Conservation (phyloP, 2,797 vertebrate genomes). For the Siniperca undulata region DNA sequence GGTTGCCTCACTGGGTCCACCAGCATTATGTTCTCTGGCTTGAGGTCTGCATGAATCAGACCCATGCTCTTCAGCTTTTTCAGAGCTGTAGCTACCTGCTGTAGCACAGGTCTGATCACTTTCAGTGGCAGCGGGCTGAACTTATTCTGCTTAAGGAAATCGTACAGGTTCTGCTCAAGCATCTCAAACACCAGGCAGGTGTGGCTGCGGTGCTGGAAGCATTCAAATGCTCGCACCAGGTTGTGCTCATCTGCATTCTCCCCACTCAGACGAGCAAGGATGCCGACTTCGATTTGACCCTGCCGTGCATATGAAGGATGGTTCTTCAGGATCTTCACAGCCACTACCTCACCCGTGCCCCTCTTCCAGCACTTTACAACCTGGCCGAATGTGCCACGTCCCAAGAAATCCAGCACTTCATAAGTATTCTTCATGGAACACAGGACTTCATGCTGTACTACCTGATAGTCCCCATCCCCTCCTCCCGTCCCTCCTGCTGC, state of each 20-base stretch:
- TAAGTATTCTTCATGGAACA: constrained; percentile 99
- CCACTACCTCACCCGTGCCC: constrained; percentile 96
- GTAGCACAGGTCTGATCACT: constrained; percentile 97
- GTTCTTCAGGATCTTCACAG: constrained; percentile 98
- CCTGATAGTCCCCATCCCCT: constrained; percentile 97
- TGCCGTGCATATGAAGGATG: constrained; percentile 98
- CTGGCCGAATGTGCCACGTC: constrained; percentile 98
- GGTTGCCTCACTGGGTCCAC: constrained; percentile 98
- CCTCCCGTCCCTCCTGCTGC: constrained; percentile 83
- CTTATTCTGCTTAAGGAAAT: constrained; percentile 99
- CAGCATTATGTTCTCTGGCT: constrained; percentile 99
- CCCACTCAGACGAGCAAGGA: constrained; percentile 95
- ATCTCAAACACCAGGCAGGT: constrained; percentile 99
- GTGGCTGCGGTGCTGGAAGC: constrained; percentile 98
- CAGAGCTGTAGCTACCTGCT: constrained; percentile 98
- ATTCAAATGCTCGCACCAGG: constrained; percentile 97
- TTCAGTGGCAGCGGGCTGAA: constrained; percentile 98
- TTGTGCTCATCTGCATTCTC: constrained; percentile 99
- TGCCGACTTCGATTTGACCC: constrained; percentile 99
- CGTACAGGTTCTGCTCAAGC: constrained; percentile 99
- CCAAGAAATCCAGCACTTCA: constrained; percentile 98
- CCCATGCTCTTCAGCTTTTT: constrained; percentile 98
- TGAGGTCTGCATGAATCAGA: constrained; percentile 99
- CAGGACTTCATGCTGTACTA: constrained; percentile 97
- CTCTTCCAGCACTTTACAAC: constrained; percentile 99